Evolutionary conservation across 2,888 invertebrate genomes (phyloP).

Genomic region (Lampropteryx suffumata): DNA sequence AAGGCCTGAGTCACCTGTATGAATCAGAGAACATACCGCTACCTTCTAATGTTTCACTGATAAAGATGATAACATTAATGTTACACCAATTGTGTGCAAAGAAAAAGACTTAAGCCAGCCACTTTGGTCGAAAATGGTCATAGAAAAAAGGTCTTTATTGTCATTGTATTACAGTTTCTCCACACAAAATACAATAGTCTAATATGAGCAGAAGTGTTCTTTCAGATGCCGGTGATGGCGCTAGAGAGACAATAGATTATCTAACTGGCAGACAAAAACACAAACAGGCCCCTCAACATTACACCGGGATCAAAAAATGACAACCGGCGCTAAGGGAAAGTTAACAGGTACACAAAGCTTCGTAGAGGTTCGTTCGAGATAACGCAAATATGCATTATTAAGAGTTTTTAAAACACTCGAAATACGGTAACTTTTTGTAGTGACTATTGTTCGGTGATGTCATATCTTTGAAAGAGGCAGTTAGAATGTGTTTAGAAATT

Average conservation of each 20-base stretch:
- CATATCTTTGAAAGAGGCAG: conserved; percentile 1
- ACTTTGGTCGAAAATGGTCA: conserved; percentile 7
- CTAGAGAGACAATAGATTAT: conserved; percentile 67
- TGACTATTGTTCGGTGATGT: conserved; percentile 33
- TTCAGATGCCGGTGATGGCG: conserved; percentile 64
- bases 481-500: conserved; percentile 13
- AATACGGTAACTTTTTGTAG: conserved; percentile 60
- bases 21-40: conserved; percentile 64
- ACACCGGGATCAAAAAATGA: conserved; percentile 56
- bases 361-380: conserved; percentile 52
- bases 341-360: conserved; percentile 61
- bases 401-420: conserved; percentile 32
- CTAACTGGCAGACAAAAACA: conserved; percentile 59
- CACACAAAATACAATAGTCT: conserved; percentile 16
- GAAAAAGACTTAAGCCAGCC: conserved; percentile 37
- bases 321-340: conserved; percentile 63
- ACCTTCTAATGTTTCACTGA: conserved; percentile 61
- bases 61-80: conserved; percentile 56
- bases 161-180: conserved; percentile 5
- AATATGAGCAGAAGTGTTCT: conserved; percentile 57
- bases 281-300: conserved; percentile 61
- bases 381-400: conserved; percentile 58
- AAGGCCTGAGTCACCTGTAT: conserved; percentile 59
- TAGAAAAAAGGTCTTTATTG: conserved; percentile 31
- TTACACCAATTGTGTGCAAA: conserved; percentile 48